Evolutionary conservation across 2,888 invertebrate genomes (phyloP).

Genomic region (Dynastes maya): DNA sequence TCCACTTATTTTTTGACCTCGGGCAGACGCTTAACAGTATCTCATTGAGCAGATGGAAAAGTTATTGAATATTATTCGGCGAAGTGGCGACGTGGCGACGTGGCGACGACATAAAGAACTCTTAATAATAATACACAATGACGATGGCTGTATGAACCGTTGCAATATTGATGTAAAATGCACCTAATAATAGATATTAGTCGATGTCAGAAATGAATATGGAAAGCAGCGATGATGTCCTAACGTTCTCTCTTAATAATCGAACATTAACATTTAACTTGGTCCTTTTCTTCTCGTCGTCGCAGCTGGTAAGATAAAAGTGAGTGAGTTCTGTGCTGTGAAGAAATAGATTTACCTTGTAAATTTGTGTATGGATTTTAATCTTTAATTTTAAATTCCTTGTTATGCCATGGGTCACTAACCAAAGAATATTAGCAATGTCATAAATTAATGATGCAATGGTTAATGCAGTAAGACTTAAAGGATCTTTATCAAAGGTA

Average conservation of each 20-base stretch:
- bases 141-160: slow-evolving; percentile 1
- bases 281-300: no score
- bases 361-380: no score
- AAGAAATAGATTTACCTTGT: no score
- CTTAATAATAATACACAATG: slow-evolving; percentile 18
- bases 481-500: no score
- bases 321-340: no score
- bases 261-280: background rate
- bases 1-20: slow-evolving; percentile 18
- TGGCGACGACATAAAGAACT: background rate
- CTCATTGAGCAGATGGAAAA: slow-evolving; percentile 18
- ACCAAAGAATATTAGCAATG: no score
- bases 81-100: background rate
- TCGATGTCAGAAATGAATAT: background rate
- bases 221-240: background rate
- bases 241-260: slow-evolving; percentile 1
- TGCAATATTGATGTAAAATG: slow-evolving; percentile 18
- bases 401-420: no score
- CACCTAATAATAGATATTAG: slow-evolving; percentile 12
- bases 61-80: slow-evolving; percentile 15
- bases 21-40: slow-evolving; percentile 18
- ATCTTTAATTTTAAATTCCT: no score
- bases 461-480: no score
- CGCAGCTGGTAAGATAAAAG: no score
- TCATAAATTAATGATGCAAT: no score